These are phyloP conservation scores for Gorsachius magnificus DNA, from an alignment of 2,797 vertebrate species.

Conservation along the genomic window DNA sequence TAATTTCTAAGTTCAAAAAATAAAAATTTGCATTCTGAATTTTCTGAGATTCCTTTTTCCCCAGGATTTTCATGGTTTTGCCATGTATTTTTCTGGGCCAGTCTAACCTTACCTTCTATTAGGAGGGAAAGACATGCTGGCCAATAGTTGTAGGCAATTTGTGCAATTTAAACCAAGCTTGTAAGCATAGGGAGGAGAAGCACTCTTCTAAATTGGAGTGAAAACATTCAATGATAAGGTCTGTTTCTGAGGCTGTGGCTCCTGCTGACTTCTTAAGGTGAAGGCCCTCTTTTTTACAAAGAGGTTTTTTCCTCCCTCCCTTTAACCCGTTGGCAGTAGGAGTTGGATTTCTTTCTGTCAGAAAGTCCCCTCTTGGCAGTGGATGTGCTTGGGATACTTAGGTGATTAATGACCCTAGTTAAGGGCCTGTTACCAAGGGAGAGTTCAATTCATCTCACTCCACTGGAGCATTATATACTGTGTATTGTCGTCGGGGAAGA, in stretches of 20 bases:
- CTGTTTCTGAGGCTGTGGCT: constrained; percentile 13
- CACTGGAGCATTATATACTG: constrained; percentile 51
- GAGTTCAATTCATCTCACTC: constrained; percentile 76
- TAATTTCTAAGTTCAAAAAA: neutral
- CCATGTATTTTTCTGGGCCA: neutral
- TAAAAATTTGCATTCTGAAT: neutral
- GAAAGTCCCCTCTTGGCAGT: constrained; percentile 62
- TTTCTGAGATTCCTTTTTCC: neutral
- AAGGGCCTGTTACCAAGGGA: constrained; percentile 64
- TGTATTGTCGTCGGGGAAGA: constrained; percentile 51
- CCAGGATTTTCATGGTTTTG: neutral
- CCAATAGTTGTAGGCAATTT: neutral
- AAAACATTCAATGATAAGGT: constrained; percentile 46
- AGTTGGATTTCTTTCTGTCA: constrained; percentile 46
- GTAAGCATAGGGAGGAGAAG: neutral
- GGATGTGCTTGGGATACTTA: constrained; percentile 18
- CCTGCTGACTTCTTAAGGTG: constrained; percentile 22
- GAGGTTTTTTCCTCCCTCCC: neutral
- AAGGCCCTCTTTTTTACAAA: constrained; percentile 38
- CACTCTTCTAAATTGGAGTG: constrained; percentile 1
- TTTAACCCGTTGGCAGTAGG: constrained; percentile 34
- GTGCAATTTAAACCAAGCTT: neutral
- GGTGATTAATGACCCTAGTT: constrained; percentile 75
- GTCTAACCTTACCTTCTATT: neutral
- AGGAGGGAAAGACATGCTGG: neutral